phyloP scores from a whole-genome alignment of 2,888 invertebrate species.

The Watsonalla cultraria region DNA sequence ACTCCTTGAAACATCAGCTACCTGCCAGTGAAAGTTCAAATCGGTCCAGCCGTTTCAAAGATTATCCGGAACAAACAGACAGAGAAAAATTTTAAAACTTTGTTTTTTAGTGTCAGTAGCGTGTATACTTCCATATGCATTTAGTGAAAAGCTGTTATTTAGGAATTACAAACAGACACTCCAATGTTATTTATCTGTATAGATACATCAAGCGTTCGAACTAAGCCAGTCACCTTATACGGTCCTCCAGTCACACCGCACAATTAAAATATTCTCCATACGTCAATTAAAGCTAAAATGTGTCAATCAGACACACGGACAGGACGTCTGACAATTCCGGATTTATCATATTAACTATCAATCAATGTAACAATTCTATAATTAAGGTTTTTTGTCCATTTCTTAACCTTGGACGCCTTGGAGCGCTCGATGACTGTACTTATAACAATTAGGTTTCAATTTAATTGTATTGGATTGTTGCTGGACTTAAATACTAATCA shows the following conservation, averaged over 20 bases:
- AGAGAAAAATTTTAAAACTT: no score
- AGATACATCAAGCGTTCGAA: not conserved
- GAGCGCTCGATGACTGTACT: not conserved
- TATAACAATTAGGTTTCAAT: not conserved
- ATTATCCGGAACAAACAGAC: no score
- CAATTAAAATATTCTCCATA: conserved; percentile 53
- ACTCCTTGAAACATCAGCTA: no score
- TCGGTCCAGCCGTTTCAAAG: no score
- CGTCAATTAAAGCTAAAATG: conserved; percentile 67
- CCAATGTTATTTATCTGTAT: no score
- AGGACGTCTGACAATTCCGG: conserved; percentile 31
- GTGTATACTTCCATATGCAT: no score
- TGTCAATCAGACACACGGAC: conserved; percentile 56
- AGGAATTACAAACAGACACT: no score
- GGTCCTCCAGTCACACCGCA: conserved; percentile 20
- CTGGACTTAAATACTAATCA: no score
- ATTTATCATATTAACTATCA: conserved; percentile 49
- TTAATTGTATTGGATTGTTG: no score
- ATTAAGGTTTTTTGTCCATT: conserved; percentile 28
- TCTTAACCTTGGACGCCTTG: conserved; percentile 14
- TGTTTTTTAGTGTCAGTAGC: no score
- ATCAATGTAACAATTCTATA: conserved; percentile 28
- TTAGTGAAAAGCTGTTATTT: no score
- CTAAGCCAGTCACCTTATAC: conserved; percentile 5
- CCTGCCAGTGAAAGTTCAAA: no score